phyloP scores from a whole-genome alignment of 2,113 vertebrate genomes.

The Fregata magnificens region DNA sequence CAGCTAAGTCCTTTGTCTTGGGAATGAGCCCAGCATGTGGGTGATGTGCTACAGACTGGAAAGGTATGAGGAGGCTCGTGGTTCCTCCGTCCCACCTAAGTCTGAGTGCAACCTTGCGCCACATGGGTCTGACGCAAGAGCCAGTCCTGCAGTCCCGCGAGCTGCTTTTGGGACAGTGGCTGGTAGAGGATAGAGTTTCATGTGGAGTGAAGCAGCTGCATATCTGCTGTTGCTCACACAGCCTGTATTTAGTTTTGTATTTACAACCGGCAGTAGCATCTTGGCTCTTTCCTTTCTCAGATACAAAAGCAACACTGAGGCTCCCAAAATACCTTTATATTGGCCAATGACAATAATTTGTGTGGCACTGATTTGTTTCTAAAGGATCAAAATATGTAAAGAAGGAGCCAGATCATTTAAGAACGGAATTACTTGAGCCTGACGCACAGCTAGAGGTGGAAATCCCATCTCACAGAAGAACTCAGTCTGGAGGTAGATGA shows the following conservation, averaged over 20 bases:
- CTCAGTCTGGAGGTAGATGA: neutral
- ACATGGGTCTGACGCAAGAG: neutral
- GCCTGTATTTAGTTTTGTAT: neutral
- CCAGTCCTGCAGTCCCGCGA: neutral
- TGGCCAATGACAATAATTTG: neutral
- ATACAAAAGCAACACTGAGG: neutral
- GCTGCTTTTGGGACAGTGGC: neutral
- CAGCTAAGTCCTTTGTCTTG: neutral
- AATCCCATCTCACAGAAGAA: neutral
- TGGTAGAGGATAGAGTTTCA: neutral
- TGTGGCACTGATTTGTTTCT: neutral
- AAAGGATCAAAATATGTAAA: neutral
- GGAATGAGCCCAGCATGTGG: fast-evolving
- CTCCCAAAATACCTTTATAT: neutral
- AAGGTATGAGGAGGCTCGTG: neutral
- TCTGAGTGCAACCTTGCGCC: neutral
- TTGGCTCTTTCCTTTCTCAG: neutral
- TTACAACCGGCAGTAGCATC: neutral
- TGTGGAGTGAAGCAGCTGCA: neutral
- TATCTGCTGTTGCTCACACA: neutral
- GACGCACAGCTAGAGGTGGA: neutral
- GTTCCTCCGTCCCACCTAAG: neutral
- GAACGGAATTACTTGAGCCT: neutral
- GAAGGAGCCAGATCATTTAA: neutral
- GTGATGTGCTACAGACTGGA: neutral